Evolutionary conservation across 2,888 invertebrate genomes (phyloP), one percentile per base, ranked within the genome.

Genomic region (Drosophila infuscata): DNA sequence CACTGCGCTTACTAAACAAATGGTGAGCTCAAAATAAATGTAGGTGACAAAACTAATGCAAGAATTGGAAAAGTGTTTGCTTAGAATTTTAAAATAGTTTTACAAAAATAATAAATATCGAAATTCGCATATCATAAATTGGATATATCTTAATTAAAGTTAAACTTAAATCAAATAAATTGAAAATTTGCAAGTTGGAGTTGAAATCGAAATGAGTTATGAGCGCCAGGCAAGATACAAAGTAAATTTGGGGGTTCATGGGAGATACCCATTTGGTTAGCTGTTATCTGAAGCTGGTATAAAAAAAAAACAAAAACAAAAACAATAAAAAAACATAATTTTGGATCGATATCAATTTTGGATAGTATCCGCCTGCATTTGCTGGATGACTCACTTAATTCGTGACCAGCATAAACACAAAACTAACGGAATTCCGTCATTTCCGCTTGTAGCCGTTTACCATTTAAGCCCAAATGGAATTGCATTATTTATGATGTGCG

Each of bases 291-390:
- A 52, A 53, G 78, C 35, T 30, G 49, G 29, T 41, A n/a, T n/a
- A n/a, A 53, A 62, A 61, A 51, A 49, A 29, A 29, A 51, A 30
- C 5, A 20, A 51, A 51, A 25, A 25, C 20, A 25, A 25, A 1
- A 25, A n/a, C 3, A 8, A 33, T 60, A 32, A 53, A 33, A 35
- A 20, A 53, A 46, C 67, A 51, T 58, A 33, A 29, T 9, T 56
- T 54, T 63, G 65, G 76, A 70, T 77, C 76, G 76, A 77, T 80
- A 77, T 77, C 43, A 30, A 29, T 46, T 33, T 32, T 41, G 43
- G 65, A 8, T 32, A 20, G 8, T 66, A 38, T 12, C 54, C 48
- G 30, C 58, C 25, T 74, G 64, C 59, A 30, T 41, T 41, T 51
- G 54, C 11, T 38, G 49, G 49, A 29, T 63, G 75, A 68, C 35